Evolutionary conservation across 2,888 invertebrate species (phyloP).

Genomic region (Rhaphigaster nebulosa): DNA sequence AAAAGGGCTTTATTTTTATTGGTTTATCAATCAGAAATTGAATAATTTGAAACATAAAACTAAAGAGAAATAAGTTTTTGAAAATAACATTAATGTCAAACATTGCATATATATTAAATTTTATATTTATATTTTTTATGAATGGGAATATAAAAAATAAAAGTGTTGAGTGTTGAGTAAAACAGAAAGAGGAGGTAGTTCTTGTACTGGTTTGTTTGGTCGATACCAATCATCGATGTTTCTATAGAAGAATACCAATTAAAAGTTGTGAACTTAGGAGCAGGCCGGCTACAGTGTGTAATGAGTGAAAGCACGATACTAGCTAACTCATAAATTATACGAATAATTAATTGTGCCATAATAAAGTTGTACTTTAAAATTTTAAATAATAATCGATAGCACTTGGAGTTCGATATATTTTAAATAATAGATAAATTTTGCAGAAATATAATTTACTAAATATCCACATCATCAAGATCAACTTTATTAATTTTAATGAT

Average conservation of each 20-base stretch:
- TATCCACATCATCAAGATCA: too few relatives aligned
- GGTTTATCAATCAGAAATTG: too few relatives aligned
- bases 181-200: not conserved
- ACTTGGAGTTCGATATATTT: not conserved
- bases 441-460: too few relatives aligned
- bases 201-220: not conserved
- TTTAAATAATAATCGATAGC: not conserved
- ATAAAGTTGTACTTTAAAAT: not conserved
- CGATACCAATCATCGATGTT: constrained; percentile 39
- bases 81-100: too few relatives aligned
- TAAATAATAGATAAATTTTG: too few relatives aligned
- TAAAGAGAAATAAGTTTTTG: too few relatives aligned
- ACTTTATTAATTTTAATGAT: too few relatives aligned
- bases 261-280: constrained; percentile 25
- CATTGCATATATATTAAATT: too few relatives aligned
- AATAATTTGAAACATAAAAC: too few relatives aligned
- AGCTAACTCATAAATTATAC: not conserved
- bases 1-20: too few relatives aligned
- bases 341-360: not conserved
- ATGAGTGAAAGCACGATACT: not conserved
- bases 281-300: not conserved
- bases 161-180: not conserved
- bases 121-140: not conserved
- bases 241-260: constrained; percentile 44
- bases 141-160: not conserved